Evolutionary conservation across 2,888 invertebrate genomes (phyloP), one percentile per base, ranked within the genome.

Genomic region (Tetrapedia diversipes): DNA sequence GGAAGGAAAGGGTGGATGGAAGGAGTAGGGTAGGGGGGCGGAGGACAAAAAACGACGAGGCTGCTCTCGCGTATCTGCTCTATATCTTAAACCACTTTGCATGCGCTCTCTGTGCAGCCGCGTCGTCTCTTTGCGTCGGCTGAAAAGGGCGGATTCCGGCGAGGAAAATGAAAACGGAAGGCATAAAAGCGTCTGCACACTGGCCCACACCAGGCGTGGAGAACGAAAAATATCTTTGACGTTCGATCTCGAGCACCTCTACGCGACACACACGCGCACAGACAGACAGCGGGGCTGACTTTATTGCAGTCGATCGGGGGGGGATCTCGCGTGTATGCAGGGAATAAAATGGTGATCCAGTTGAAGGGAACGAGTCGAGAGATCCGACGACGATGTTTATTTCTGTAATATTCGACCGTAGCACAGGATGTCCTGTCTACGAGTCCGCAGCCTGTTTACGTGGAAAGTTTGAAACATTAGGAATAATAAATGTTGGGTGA

Each of bases 1-100:
- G 54, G 66, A 43, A 53, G 11, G 16, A 27, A 49, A 16, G 41
- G 6, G 39, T n/a, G n/a, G n/a, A n/a, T n/a, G 32, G 4, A 22
- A 29, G 22, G 29, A 11, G 16, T 24, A 19, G 27, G 11, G 22
- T 8, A 57, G 27, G 19, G 16, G 22, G 49, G 11, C 10, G 2
- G n/a, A n/a, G n/a, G n/a, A n/a, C n/a, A n/a, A n/a, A n/a, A n/a
- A n/a, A n/a, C n/a, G n/a, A n/a, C n/a, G n/a, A n/a, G n/a, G n/a
- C n/a, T n/a, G n/a, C n/a, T n/a, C n/a, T 22, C 43, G 51, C 57
- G 43, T 70, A 60, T 67, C 67, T n/a, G 47, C 37, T 79, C 73
- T 53, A 60, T 78, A 70, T 74, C 64, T 65, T 74, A 61, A 71
- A 56, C 59, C 70, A 69, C 69, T 69, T 73, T 77, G 73, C 73